Evolutionary conservation across 2,113 vertebrate genomes (phyloP), one percentile per base, ranked within the genome.

Genomic region (Cathartes aura): DNA sequence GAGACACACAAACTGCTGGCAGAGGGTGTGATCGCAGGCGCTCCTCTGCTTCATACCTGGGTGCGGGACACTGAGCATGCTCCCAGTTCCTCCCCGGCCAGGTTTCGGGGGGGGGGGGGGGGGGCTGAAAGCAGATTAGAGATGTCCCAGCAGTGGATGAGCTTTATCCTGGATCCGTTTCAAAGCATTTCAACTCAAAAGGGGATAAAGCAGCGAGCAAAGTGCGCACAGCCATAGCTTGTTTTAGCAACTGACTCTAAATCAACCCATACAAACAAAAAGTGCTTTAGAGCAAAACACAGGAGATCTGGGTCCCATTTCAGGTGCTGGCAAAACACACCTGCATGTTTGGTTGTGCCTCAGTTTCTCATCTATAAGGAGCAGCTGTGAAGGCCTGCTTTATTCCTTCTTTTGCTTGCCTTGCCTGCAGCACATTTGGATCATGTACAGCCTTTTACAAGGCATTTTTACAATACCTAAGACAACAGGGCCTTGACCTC

Each of bases 381-480:
- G 36, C 90, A 94, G 82, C 86, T 92, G 85, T 56, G 40, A 68
- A 50, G 34, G 23, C 9, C 59, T 50, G 24, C 64, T 16, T 95
- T 59, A 74, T 45, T 82, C 85, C 32, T 53, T 7, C 64, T 36
- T 71, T 40, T 71, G 27, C 85, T 85, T 32, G 24, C 59, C 45
- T 58, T 45, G 50, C 86, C 82, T 43, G 34, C 22, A 67, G 76
- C 53, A 23, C 70, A 7, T 59, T 60, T 87, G 95, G 56, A 60
- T 36, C 71, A 67, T 1, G 18, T 9, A 27, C 24, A 84, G 47
- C 60, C n/a, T 79, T 94, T 95, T 93, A 92, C 55, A 83, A 94
- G 95, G 80, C 89, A 27, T 84, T 96, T 96, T 96, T 95, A 95
- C 80, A 92, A 67, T 71, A 87, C 86, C 48, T 78, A 79, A 56